Evolutionary conservation across 2,888 invertebrate species (phyloP).

Genomic region (Chalcis sispes): DNA sequence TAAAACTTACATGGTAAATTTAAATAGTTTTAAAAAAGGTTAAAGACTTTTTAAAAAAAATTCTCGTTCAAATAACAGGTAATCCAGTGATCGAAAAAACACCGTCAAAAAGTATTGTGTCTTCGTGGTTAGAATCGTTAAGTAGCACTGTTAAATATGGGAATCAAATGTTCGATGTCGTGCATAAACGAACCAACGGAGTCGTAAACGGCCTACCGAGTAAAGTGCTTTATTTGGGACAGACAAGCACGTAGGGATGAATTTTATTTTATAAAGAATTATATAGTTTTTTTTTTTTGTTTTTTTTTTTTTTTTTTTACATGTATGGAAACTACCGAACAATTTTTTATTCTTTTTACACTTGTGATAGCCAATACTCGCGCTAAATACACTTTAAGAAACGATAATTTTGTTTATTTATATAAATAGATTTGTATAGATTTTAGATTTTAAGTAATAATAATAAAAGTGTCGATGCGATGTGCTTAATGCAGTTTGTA

Average conservation of each 20-base stretch:
- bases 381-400: not conserved
- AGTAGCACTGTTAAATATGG: slow-evolving; percentile 80
- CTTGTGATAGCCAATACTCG: slow-evolving; percentile 37
- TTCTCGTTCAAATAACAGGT: slow-evolving; percentile 62
- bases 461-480: too few relatives aligned
- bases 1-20: too few relatives aligned
- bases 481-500: too few relatives aligned
- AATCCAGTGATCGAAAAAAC: slow-evolving; percentile 67
- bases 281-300: slow-evolving; percentile 3
- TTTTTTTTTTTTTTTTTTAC: not conserved
- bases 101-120: slow-evolving; percentile 77
- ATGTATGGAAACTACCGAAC: not conserved
- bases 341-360: not conserved
- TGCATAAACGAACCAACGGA: slow-evolving; percentile 79
- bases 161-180: slow-evolving; percentile 79
- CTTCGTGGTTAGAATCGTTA: slow-evolving; percentile 79
- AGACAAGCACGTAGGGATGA: slow-evolving; percentile 60
- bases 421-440: too few relatives aligned
- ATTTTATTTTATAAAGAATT: not conserved
- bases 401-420: not conserved
- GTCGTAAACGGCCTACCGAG: slow-evolving; percentile 71
- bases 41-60: slow-evolving; percentile 9
- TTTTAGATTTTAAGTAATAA: too few relatives aligned
- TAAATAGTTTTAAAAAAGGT: not conserved
- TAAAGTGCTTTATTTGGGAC: slow-evolving; percentile 69